Evolutionary conservation across 1,140 invertebrate genomes (phyloP), one percentile per base, ranked within the genome.

Genomic region (Hyles vespertilio): DNA sequence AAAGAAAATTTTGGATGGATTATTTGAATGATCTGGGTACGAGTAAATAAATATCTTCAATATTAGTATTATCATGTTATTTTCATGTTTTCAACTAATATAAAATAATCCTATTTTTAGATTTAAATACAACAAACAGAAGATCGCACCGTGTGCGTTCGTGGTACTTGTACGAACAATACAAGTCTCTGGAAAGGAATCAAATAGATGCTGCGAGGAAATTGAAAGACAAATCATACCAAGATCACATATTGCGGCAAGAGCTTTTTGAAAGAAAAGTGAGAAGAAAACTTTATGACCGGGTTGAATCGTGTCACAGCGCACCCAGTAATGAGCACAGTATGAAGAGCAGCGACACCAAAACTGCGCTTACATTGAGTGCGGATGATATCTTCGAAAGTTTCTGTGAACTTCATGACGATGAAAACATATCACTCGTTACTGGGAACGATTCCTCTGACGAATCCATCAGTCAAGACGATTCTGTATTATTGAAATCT

Each of bases 161-260:
- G 4, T 89, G 86, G 86, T 89, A 89, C 54, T 49, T 84, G 40
- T 87, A 84, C 55, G 86, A 89, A 60, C 86, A 89, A 56, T 87
- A 74, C 57, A 89, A 83, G 59, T 77, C 82, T 0, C 61, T 89
- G 33, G 81, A 87, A 62, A 72, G 69, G n/a, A 81, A 77, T 56
- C 86, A 89, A 59, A 56, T 79, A 5, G 74, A 89, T 47, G 84
- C 82, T 5, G 74, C 81, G n/a, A 63, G 70, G 59, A 75, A 59
- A 56, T 50, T 89, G 10, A 81, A 79, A 56, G 70, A 79, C 47
- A 76, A 63, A 59, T 79, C 75, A 0, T 77, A 73, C 43, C 84
- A 87, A 61, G 80, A 86, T 9, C 76, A 58, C 40, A 73, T 87
- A 33, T 65, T 89, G 53, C 72, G 65, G 22, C 74, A 74, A 47